Conservation (phyloP, 2,113 vertebrate genomes). For the Chlorodrepanis virens region DNA sequence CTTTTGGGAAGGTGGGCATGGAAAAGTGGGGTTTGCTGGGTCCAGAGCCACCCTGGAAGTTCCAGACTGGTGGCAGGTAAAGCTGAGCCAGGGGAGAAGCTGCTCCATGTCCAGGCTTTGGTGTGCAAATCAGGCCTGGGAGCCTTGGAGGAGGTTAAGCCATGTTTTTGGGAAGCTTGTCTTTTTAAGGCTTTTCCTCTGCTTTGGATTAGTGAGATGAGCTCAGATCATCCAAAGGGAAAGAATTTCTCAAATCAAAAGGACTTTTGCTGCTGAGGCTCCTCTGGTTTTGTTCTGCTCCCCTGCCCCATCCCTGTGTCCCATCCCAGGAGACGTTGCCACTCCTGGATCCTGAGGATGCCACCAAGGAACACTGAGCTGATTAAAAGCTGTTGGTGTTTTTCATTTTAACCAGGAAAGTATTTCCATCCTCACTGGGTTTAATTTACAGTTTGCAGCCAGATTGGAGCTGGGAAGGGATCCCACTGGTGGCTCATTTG, state of each 20-base stretch:
- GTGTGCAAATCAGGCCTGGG: not conserved
- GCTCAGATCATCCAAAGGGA: not conserved
- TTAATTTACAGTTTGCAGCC: constrained; percentile 4
- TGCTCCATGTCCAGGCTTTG: not conserved
- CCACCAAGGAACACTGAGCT: rapidly evolving
- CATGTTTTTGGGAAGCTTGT: not conserved
- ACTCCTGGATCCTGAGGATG: rapidly evolving
- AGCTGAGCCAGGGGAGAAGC: not conserved
- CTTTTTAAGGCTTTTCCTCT: not conserved
- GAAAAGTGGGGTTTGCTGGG: not conserved
- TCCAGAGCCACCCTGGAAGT: not conserved
- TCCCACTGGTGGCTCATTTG: constrained; percentile 16
- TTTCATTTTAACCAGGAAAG: not conserved
- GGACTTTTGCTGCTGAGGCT: not conserved
- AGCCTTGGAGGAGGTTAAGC: not conserved
- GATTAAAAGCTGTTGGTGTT: not conserved
- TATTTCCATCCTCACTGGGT: not conserved
- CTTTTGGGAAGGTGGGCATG: not conserved
- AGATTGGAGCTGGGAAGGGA: constrained; percentile 4
- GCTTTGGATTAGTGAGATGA: not conserved
- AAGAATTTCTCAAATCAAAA: not conserved
- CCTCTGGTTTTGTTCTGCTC: not conserved
- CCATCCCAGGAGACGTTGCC: not conserved
- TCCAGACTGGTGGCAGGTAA: not conserved
- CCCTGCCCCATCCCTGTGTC: not conserved